Evolutionary conservation across 2,888 invertebrate genomes (phyloP).

Genomic region (Zygaena filipendulae): DNA sequence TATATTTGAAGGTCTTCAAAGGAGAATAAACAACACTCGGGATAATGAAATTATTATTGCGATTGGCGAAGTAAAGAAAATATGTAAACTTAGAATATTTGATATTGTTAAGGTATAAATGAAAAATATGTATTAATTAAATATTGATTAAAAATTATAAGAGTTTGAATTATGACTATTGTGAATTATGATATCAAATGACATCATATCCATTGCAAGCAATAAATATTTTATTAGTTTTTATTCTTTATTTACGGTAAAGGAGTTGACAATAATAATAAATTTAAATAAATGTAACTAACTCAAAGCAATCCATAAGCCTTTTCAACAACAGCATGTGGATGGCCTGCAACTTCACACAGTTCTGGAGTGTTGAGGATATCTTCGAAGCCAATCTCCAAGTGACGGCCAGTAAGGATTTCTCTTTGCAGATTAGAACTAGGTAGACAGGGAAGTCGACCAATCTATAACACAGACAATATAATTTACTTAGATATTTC

Average conservation of each 20-base stretch:
- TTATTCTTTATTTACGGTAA: too few species aligned
- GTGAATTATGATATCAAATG: not conserved
- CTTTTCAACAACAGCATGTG: conserved; percentile 85
- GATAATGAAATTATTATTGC: conserved; percentile 67
- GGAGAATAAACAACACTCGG: conserved; percentile 58
- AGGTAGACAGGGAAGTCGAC: conserved; percentile 75
- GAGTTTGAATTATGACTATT: not conserved
- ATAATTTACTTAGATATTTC: not conserved
- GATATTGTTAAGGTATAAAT: conserved; percentile 44
- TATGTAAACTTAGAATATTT: conserved; percentile 68
- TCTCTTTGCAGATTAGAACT: conserved; percentile 79
- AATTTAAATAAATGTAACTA: conserved; percentile 17
- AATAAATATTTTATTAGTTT: not conserved
- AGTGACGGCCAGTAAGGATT: conserved; percentile 77
- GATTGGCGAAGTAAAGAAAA: conserved; percentile 76
- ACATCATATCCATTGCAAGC: too few species aligned
- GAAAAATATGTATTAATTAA: conserved; percentile 5
- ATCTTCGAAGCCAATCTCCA: conserved; percentile 83
- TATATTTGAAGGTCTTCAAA: conserved; percentile 66
- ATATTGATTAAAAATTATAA: conserved; percentile 5
- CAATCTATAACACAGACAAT: conserved; percentile 36
- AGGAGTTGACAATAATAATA: conserved; percentile 3
- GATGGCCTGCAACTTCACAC: conserved; percentile 79
- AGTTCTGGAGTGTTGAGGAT: conserved; percentile 78
- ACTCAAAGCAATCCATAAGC: conserved; percentile 73